phyloP scores from a whole-genome alignment of 1,140 invertebrate species.

The Drosophila setifemur region DNA sequence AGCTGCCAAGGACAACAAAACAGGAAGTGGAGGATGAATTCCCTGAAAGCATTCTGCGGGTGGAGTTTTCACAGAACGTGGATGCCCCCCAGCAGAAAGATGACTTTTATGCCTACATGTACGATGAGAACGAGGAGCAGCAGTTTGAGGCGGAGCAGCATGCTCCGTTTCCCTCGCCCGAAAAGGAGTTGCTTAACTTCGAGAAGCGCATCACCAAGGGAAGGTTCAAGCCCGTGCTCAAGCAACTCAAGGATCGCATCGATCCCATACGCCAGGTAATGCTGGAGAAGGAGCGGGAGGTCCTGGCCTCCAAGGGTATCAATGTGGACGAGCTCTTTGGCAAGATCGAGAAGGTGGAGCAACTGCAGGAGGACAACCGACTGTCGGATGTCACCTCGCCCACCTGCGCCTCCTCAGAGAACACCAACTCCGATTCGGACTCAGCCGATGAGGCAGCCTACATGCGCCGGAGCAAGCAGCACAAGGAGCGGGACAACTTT shows the following conservation, averaged over 20 bases:
- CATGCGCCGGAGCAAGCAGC: slow-evolving; percentile 56
- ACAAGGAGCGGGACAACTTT: slow-evolving; percentile 79
- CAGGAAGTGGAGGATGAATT: slow-evolving; percentile 41
- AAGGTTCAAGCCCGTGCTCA: slow-evolving; percentile 74
- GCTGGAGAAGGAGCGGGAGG: slow-evolving; percentile 77
- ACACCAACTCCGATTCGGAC: slow-evolving; percentile 51
- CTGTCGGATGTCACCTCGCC: slow-evolving; percentile 17
- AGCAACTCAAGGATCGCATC: slow-evolving; percentile 77
- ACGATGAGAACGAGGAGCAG: slow-evolving; percentile 68
- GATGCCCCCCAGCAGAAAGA: slow-evolving; percentile 60
- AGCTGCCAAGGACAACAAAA: background rate
- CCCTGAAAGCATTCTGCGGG: slow-evolving; percentile 71
- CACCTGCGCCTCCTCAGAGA: slow-evolving; percentile 16
- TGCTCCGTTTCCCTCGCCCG: slow-evolving; percentile 54
- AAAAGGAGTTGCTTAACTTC: slow-evolving; percentile 74
- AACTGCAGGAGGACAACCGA: slow-evolving; percentile 52
- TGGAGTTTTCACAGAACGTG: slow-evolving; percentile 68
- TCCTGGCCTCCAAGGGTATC: slow-evolving; percentile 74
- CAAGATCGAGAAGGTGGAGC: slow-evolving; percentile 32
- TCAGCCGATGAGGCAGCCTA: slow-evolving; percentile 56
- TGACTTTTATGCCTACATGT: slow-evolving; percentile 81
- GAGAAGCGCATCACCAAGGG: slow-evolving; percentile 76
- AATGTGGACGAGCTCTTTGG: slow-evolving; percentile 76
- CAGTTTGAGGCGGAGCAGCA: slow-evolving; percentile 57
- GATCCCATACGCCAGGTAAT: slow-evolving; percentile 79